phyloP scores from a whole-genome alignment of 2,888 invertebrate species.

The Tachystola acroxantha region DNA sequence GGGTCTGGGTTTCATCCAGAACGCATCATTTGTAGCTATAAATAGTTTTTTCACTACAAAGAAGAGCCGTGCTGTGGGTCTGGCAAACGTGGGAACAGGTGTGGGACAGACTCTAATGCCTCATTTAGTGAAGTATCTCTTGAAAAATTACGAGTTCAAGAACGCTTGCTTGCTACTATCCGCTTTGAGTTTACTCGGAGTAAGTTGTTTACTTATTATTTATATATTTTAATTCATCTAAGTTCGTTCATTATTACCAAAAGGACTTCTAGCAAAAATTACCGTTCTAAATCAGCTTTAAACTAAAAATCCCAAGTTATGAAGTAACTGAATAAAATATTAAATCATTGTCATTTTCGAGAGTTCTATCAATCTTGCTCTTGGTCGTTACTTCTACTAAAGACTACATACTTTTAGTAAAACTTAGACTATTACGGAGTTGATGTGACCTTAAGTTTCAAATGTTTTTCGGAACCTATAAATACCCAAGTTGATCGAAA shows the following conservation, averaged over 20 bases:
- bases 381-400: too few species aligned
- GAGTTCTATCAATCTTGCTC: too few species aligned
- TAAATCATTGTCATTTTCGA: too few species aligned
- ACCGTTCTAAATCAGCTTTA: too few species aligned
- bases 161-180: conserved; percentile 82
- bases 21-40: conserved; percentile 84
- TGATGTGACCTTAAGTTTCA: too few species aligned
- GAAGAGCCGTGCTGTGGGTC: conserved; percentile 85
- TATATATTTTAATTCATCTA: conserved; percentile 4
- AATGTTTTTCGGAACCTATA: too few species aligned
- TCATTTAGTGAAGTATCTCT: conserved; percentile 81
- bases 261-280: too few species aligned
- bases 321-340: too few species aligned
- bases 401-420: too few species aligned
- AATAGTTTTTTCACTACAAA: conserved; percentile 83
- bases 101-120: conserved; percentile 87
- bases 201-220: conserved; percentile 45
- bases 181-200: conserved; percentile 80
- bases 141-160: conserved; percentile 81
- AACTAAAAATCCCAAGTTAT: too few species aligned
- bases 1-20: conserved; percentile 84
- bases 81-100: conserved; percentile 86
- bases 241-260: neutral
- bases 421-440: too few species aligned
- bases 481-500: too few species aligned